Conservation (phyloP, 2,113 vertebrate genomes). For the Brachyhypopomus gauderio region DNA sequence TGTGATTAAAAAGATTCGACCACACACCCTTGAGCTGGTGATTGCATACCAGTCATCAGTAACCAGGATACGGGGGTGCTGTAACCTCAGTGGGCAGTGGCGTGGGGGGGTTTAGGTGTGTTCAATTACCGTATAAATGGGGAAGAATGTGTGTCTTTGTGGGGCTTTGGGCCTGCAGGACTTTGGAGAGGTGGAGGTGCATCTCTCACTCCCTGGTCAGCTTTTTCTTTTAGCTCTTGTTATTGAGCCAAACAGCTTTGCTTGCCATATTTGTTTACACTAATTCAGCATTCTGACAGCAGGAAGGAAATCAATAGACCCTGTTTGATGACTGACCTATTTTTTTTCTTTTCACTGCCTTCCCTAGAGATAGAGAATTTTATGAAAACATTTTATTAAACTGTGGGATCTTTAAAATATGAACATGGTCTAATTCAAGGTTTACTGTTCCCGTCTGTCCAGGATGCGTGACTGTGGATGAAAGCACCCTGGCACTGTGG, state of each 20-base stretch:
- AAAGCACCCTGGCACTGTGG: conserved; percentile 20
- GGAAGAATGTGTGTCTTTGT: conserved; percentile 12
- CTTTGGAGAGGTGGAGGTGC: conserved; percentile 39
- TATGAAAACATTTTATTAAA: conserved; percentile 42
- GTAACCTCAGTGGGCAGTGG: conserved; percentile 30
- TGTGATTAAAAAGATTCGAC: conserved; percentile 29
- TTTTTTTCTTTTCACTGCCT: conserved; percentile 48
- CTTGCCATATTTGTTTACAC: conserved; percentile 63
- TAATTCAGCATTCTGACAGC: conserved; percentile 53
- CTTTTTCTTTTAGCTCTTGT: conserved; percentile 46
- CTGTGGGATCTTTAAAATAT: conserved; percentile 24
- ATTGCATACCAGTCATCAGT: conserved; percentile 50
- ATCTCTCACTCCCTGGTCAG: conserved; percentile 61
- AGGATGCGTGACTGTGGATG: neutral
- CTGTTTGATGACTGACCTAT: conserved; percentile 56
- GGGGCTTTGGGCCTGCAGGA: conserved; percentile 42
- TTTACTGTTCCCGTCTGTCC: conserved; percentile 56
- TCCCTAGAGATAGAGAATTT: conserved; percentile 46
- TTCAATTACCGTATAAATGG: conserved; percentile 41
- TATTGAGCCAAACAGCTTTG: conserved; percentile 51
- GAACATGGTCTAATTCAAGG: neutral
- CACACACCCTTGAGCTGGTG: conserved; percentile 33
- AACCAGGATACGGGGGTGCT: conserved; percentile 34
- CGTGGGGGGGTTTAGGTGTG: conserved; percentile 23
- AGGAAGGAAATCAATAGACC: conserved; percentile 59